These are phyloP conservation scores for Microtus oregoni DNA, from an alignment of 2,113 vertebrate genomes.

Conservation along the genomic window DNA sequence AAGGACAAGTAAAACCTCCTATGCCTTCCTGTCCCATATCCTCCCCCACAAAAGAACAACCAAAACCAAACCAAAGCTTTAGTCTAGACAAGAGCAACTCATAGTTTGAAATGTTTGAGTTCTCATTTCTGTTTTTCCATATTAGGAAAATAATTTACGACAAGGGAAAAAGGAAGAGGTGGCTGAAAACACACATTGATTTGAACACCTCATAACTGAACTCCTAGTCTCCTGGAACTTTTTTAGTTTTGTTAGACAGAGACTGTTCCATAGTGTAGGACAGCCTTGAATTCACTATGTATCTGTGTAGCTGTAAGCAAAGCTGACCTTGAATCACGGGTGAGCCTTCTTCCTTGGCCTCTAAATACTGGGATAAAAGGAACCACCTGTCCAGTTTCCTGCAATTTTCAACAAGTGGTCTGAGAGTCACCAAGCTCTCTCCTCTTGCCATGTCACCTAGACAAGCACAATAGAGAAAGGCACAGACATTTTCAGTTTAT, in stretches of 20 bases:
- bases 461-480: not conserved
- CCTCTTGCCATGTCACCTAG: not conserved
- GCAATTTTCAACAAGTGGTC: not conserved
- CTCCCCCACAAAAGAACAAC: not conserved
- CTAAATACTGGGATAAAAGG: no score
- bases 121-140: not conserved
- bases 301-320: not conserved
- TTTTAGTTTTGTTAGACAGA: not conserved
- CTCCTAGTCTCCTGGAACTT: not conserved
- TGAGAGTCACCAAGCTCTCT: not conserved
- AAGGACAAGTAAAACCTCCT: not conserved
- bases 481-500: not conserved
- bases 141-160: not conserved
- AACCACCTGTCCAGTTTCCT: not conserved
- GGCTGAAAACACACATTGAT: not conserved
- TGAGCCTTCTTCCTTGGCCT: not conserved
- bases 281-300: not conserved
- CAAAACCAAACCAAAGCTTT: not conserved
- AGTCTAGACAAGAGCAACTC: not conserved
- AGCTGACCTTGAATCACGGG: not conserved
- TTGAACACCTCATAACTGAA: fast-evolving
- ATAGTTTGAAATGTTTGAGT: not conserved
- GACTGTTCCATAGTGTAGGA: not conserved
- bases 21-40: not conserved
- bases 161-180: not conserved